phyloP scores from a whole-genome alignment of 2,888 invertebrate species.

The Parnassius glacialis region DNA sequence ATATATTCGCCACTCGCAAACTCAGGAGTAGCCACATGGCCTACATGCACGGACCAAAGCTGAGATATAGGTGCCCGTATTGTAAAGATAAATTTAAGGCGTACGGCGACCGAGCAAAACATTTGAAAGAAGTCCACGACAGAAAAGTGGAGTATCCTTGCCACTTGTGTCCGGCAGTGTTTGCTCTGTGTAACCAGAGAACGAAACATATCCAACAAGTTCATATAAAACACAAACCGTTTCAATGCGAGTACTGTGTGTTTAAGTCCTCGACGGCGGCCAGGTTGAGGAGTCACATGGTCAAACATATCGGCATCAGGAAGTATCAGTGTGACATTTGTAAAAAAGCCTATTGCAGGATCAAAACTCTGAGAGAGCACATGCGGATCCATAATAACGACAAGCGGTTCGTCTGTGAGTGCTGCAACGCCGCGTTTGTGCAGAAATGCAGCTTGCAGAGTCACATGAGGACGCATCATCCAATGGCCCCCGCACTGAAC shows the following conservation, averaged over 20 bases:
- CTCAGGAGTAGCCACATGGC: constrained; percentile 52
- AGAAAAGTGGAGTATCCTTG: constrained; percentile 63
- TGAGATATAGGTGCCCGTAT: constrained; percentile 51
- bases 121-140: constrained; percentile 52
- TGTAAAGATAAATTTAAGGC: constrained; percentile 61
- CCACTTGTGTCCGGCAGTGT: constrained; percentile 59
- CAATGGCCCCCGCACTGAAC: constrained; percentile 36
- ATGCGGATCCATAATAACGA: constrained; percentile 69
- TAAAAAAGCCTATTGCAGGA: constrained; percentile 61
- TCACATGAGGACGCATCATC: constrained; percentile 65
- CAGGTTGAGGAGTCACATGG: constrained; percentile 57
- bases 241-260: constrained; percentile 53
- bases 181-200: constrained; percentile 56
- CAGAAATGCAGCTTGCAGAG: constrained; percentile 69
- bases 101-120: constrained; percentile 52
- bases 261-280: constrained; percentile 55
- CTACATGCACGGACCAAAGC: constrained; percentile 48
- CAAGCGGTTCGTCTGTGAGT: constrained; percentile 67
- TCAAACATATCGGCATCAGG: constrained; percentile 54
- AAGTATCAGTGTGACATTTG: constrained; percentile 70
- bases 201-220: constrained; percentile 64
- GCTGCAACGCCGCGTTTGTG: constrained; percentile 61
- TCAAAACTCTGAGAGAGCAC: constrained; percentile 58
- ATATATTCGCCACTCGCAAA: constrained; percentile 47
- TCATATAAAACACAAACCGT: constrained; percentile 56